A percentile compares a stretch with the other conserved stretches of the same genome.
Conservation (phyloP, 2,888 invertebrate species). For the Drosophila dives region DNA sequence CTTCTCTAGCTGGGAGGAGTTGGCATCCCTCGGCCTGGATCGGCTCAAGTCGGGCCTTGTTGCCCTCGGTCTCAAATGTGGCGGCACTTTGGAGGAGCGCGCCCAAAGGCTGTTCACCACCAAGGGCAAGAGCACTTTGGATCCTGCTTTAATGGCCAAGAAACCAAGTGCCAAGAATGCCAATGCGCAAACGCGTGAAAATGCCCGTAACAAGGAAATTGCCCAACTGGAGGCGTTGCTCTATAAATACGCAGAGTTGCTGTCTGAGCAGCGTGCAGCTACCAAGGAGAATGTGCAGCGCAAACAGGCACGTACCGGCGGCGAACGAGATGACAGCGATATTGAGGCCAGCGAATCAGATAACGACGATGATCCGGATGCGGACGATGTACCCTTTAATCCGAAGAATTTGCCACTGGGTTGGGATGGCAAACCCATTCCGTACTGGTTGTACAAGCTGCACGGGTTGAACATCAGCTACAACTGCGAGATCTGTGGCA, state of each 20-base stretch:
- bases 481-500: slow-evolving; percentile 99
- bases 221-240: slow-evolving; percentile 95
- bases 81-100: slow-evolving; percentile 98
- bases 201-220: slow-evolving; percentile 92
- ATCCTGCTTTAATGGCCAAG: slow-evolving; percentile 96
- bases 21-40: slow-evolving; percentile 98
- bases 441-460: slow-evolving; percentile 99
- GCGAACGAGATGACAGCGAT: slow-evolving; percentile 96
- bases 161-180: slow-evolving; percentile 88
- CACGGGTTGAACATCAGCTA: slow-evolving; percentile 99
- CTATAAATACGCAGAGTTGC: slow-evolving; percentile 93
- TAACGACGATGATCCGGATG: slow-evolving; percentile 93
- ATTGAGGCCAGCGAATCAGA: slow-evolving; percentile 92
- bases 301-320: slow-evolving; percentile 97
- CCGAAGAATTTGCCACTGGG: slow-evolving; percentile 99
- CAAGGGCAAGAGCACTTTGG: slow-evolving; percentile 96
- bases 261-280: slow-evolving; percentile 93
- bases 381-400: slow-evolving; percentile 98
- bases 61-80: slow-evolving; percentile 98
- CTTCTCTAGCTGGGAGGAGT: slow-evolving; percentile 98
- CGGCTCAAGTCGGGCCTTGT: slow-evolving; percentile 98
- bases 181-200: slow-evolving; percentile 87
- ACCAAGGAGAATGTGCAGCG: slow-evolving; percentile 99
- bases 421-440: slow-evolving; percentile 98
- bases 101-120: slow-evolving; percentile 98